Conservation (phyloP, 2,888 invertebrate species). For the Cosmia trapezina region DNA sequence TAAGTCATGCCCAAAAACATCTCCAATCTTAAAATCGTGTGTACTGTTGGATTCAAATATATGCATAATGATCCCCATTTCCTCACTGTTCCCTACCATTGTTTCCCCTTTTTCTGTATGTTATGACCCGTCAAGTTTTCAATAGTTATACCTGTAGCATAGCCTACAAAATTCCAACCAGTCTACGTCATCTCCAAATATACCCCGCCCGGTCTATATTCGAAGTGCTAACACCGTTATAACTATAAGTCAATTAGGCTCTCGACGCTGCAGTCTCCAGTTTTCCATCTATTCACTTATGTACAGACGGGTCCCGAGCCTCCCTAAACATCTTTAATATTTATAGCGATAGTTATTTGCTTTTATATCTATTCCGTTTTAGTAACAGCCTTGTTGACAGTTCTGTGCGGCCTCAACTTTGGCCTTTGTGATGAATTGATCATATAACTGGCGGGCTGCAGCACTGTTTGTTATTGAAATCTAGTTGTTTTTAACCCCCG, state of each 20-base stretch:
- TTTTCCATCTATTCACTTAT: conserved; percentile 39
- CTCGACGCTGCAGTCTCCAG: conserved; percentile 16
- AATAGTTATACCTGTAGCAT: background rate
- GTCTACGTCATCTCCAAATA: conserved; percentile 20
- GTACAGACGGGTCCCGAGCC: background rate
- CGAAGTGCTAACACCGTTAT: conserved; percentile 22
- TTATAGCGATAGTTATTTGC: conserved; percentile 52
- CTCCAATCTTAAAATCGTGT: background rate
- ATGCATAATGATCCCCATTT: background rate
- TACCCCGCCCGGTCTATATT: background rate
- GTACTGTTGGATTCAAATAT: background rate
- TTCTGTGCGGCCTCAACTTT: conserved; percentile 14
- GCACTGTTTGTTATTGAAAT: conserved; percentile 18
- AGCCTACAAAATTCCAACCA: background rate
- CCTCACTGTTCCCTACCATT: no score
- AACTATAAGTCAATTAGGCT: conserved; percentile 46
- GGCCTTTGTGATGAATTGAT: conserved; percentile 23
- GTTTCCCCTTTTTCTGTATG: background rate
- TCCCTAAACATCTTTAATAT: conserved; percentile 43
- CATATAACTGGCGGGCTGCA: background rate
- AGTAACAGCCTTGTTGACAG: conserved; percentile 35
- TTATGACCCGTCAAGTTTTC: background rate
- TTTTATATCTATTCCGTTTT: conserved; percentile 52
- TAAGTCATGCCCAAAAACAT: background rate
- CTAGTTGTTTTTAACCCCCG: no score